Base-by-base conservation (phyloP, 2,113 vertebrate genomes). In the Microcebus jonahi region DNA sequence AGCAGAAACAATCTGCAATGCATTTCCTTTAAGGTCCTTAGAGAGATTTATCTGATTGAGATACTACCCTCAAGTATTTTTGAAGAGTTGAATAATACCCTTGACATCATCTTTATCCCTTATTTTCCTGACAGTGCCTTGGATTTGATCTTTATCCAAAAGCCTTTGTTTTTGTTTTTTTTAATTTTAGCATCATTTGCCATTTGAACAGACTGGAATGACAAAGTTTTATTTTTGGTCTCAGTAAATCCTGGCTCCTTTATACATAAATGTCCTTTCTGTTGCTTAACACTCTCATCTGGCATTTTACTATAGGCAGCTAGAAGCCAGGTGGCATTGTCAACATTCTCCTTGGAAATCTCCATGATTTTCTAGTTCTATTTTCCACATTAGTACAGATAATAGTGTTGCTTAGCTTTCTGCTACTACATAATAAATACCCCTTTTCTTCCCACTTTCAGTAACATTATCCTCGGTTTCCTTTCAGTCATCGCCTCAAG, bases 161-260 rank as follows among this genome's bases (percentile, higher is more conserved):
- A 88, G 42, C 10, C 68, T 63, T 63, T 21, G 18, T 57, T 57
- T 57, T 76, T 55, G 3, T 55, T 42, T 61, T 87, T 81, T 50
- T 82, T 83, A 93, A 90, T 90, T 86, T 90, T 48, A 68, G 21
- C n/a, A 80, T 77, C 61, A 75, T 59, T 31, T 76, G 76, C 31
- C 42, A 87, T 50, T 25, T 80, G 65, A 92, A 95, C 34, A 85
- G 29, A 88, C 14, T 42, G 15, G 36, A 79, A 89, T 53, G 1
- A 91, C 12, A 34, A 96, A 83, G 34, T 73, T 90, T 79, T 53
- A 87, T 68, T 83, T 88, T 88, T 83, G 2, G 83, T 59, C 50
- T 29, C 17, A 80, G 18, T 25, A 92, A 71, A 18, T 71, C 71
- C 48, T 48, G 15, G 15, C 29, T 95, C 34, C 9, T 34, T 80